Base-by-base conservation (phyloP, 2,113 vertebrate genomes). In the Psettodes erumei region DNA sequence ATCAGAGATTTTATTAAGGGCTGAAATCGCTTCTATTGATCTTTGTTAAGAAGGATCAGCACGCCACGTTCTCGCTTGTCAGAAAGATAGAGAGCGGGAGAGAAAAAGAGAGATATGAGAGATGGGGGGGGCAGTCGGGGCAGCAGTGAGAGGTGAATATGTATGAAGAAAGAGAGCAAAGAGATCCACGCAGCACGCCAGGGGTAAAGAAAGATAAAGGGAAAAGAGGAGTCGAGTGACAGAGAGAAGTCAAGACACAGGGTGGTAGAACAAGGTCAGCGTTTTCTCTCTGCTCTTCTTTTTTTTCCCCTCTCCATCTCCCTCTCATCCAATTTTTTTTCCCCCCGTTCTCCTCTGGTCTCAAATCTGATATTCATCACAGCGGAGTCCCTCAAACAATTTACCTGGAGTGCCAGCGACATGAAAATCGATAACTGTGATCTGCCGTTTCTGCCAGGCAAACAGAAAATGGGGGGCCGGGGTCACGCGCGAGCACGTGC, bases 361-460 rank as follows among this genome's bases (percentile, higher is more conserved):
- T 92, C 88, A 89, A 93, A 95, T 94, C 93, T 95, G 92, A 94
- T 96, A 95, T 95, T 96, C 93, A 94, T 96, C 95, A 95, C 79
- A 86, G 93, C 92, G 92, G 83, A 93, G 91, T 93, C 88, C 74
- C 95, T 96, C 94, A 92, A 94, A 96, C 95, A 94, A 94, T 96
- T 96, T 95, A 95, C 96, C 95, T 94, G 94, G 92, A 96, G 95
- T 91, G 91, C 88, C 89, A 74, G 80, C 89, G 94, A 94, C 96
- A 94, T 87, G 25, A 64, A 92, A 95, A 97, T 97, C 96, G 76
- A 97, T 98, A 96, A 89, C 87, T 86, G 89, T 88, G 93, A 94
- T 94, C 91, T 90, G 87, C 88, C 86, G 18, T 94, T 97, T 96
- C 90, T 95, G 95, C 96, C 93, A 89, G 93, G 93, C 96, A 96